Conservation (phyloP, 2,113 vertebrate species). For the Xenus cinereus region DNA sequence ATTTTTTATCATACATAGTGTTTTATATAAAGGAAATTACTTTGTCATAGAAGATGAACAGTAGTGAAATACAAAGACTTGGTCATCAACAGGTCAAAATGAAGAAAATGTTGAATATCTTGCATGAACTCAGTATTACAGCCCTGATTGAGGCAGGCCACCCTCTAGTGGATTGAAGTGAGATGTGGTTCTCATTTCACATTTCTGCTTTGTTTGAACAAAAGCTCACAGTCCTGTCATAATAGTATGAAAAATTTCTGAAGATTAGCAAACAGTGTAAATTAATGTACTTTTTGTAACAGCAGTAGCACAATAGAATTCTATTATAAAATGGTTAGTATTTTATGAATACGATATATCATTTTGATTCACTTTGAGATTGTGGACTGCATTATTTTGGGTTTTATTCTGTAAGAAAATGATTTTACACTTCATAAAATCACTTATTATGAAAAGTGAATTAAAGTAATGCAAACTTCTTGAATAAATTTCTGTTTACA, state of each 20-base stretch:
- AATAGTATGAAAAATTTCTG: neutral
- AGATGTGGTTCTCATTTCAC: conserved; percentile 40
- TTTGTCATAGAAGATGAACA: neutral
- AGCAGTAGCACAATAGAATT: neutral
- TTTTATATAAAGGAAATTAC: neutral
- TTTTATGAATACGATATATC: neutral
- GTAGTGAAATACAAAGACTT: neutral
- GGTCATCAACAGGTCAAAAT: conserved; percentile 67
- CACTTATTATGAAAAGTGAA: neutral
- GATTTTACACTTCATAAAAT: neutral
- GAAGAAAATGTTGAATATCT: conserved; percentile 6
- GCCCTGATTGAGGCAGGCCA: conserved; percentile 56
- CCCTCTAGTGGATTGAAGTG: conserved; percentile 78
- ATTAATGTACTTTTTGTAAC: neutral
- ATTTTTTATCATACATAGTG: neutral
- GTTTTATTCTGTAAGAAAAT: neutral
- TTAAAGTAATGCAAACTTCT: neutral
- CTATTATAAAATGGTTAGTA: neutral
- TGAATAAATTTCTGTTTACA: neutral
- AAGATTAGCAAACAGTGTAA: neutral
- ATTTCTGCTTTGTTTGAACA: neutral
- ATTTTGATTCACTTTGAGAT: neutral
- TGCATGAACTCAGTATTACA: neutral
- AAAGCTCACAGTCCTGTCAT: neutral
- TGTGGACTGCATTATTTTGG: neutral